A percentile compares a stretch with the other conserved stretches of the same genome.
Evolutionary conservation across 2,888 invertebrate species (phyloP).

Genomic region (Priocnemis perturbator): DNA sequence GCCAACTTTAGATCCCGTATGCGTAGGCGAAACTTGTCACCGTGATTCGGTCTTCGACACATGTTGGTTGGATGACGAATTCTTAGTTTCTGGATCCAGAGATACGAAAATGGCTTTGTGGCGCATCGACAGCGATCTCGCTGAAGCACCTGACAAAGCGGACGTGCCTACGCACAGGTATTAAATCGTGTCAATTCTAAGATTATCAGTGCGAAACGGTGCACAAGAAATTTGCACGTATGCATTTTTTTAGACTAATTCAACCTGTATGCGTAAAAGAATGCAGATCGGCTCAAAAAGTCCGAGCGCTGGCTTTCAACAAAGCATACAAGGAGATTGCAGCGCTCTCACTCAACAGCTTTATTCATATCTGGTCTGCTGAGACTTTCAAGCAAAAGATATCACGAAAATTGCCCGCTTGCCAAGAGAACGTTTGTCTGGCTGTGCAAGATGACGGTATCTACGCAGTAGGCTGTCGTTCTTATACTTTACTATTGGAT

Average conservation of each 20-base stretch:
- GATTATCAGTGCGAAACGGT: not conserved
- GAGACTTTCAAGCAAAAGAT: conserved; percentile 92
- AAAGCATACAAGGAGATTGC: conserved; percentile 90
- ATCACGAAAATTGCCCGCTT: conserved; percentile 90
- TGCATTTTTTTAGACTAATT: conserved; percentile 60
- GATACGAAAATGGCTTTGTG: conserved; percentile 94
- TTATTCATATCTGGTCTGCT: conserved; percentile 95
- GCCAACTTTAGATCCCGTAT: conserved; percentile 96
- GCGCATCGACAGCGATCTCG: conserved; percentile 81
- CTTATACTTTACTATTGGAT: conserved; percentile 93
- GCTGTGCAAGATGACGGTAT: conserved; percentile 90
- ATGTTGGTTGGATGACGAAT: conserved; percentile 97
- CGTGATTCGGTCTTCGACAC: conserved; percentile 95
- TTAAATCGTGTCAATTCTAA: not conserved
- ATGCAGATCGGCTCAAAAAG: conserved; percentile 87
- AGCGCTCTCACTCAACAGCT: conserved; percentile 93
- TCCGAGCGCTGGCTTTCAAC: conserved; percentile 92
- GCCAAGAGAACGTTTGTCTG: conserved; percentile 95
- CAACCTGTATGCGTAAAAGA: conserved; percentile 84
- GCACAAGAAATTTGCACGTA: conserved; percentile 6
- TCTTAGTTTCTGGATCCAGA: conserved; percentile 93
- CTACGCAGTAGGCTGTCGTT: conserved; percentile 96
- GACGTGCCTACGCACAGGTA: conserved; percentile 76
- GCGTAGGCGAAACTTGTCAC: conserved; percentile 93
- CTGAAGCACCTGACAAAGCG: conserved; percentile 75